Evolutionary conservation across 2,797 vertebrate genomes (phyloP).

Genomic region (Meda fulgida): DNA sequence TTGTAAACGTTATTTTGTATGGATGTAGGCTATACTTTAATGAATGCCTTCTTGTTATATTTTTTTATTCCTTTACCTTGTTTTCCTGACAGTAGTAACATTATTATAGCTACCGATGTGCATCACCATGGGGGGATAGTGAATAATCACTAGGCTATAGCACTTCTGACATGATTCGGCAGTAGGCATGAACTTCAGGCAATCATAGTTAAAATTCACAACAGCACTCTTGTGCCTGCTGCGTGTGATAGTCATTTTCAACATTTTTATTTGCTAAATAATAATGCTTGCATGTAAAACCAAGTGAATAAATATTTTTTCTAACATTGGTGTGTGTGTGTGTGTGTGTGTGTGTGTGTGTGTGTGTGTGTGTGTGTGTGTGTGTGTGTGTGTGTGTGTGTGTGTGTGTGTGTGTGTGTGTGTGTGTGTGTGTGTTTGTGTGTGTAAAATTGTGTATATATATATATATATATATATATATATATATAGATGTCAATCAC

Average conservation of each 20-base stretch:
- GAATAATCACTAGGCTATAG: not conserved
- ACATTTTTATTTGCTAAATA: not conserved
- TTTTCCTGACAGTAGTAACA: not conserved
- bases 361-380: too few species aligned
- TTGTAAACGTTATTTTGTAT: not conserved
- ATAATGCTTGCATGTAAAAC: not conserved
- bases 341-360: too few species aligned
- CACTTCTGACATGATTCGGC: not conserved
- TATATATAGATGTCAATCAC: not conserved
- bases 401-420: too few species aligned
- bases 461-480: too few species aligned
- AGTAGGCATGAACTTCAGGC: not conserved
- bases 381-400: too few species aligned
- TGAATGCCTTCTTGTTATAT: not conserved
- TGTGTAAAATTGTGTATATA: too few species aligned
- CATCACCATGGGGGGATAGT: not conserved
- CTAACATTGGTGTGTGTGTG: too few species aligned
- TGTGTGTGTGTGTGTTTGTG: too few species aligned
- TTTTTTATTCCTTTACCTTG: not conserved
- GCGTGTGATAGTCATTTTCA: not conserved
- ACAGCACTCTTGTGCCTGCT: not conserved
- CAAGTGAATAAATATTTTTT: not conserved
- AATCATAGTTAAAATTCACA: not conserved
- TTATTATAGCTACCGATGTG: not conserved
- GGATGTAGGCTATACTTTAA: not conserved